A percentile compares a stretch with the other conserved stretches of the same genome.
phyloP scores from a whole-genome alignment of 2,113 vertebrate genomes.

The Chlorodrepanis virens region DNA sequence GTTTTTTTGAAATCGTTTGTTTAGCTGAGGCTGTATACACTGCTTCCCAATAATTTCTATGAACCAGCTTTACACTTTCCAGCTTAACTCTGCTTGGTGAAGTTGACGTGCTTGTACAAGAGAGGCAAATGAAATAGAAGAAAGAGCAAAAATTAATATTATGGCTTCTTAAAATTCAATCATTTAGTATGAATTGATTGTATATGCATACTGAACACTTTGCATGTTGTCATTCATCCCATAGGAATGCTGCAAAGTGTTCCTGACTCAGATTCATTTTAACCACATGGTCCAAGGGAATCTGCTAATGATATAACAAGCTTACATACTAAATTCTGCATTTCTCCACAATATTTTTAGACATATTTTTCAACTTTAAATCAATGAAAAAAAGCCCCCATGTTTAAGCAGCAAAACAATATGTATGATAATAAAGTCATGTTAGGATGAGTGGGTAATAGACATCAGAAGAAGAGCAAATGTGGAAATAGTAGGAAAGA shows the following conservation, averaged over 20 bases:
- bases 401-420: not conserved
- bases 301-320: not conserved
- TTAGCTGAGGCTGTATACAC: not conserved
- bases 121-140: not conserved
- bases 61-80: not conserved
- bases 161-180: not conserved
- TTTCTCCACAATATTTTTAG: not conserved
- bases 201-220: not conserved
- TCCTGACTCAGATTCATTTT: not conserved
- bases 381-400: not conserved
- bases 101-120: not conserved
- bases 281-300: not conserved
- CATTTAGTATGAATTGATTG: not conserved
- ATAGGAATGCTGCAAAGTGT: not conserved
- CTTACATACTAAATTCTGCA: not conserved
- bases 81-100: not conserved
- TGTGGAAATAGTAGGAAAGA: not conserved
- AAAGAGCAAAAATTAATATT: not conserved
- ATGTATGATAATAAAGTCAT: not conserved
- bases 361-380: not conserved
- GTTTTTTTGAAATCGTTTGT: not conserved
- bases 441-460: not conserved
- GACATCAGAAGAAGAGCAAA: not conserved
- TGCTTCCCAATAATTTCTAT: not conserved
- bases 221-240: not conserved